Base-by-base conservation (phyloP, 2,888 invertebrate genomes). In the Incurvaria masculella region DNA sequence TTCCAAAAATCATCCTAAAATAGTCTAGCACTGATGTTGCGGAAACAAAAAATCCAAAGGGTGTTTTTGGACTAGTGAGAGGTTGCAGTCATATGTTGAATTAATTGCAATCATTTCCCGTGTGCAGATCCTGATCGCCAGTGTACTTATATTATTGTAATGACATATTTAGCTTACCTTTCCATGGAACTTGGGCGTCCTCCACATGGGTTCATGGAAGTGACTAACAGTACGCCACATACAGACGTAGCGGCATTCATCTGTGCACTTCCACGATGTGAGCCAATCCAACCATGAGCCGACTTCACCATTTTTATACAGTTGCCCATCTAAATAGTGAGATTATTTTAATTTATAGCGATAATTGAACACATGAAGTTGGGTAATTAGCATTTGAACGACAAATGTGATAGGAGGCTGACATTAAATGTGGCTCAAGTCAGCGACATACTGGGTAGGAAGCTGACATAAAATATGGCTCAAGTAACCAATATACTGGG, bases 121-220 rank as follows among this genome's bases (percentile, higher is more conserved):
- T 11, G 21, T 23, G 17, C 2, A 51, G 16, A 40, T 17, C 2
- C 18, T 17, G 21, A 44, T 52, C 23, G 2, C 59, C 57, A 11
- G 42, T 49, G 10, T 23, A 45, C n/a, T 39, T 41, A 39, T 21
- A 44, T 44, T 48, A 21, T 18, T 48, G 52, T 53, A 55, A 18
- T 6, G 10, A 27, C 18, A 40, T 14, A 42, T 10, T 21, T 21
- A 23, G 44, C 26, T 61, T 73, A 94, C 94, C 81, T 95, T 97
- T 60, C 97, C 97, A 81, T 91, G 87, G 71, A 97, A 97, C 65
- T 97, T 97, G 3, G 96, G 97, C 46, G 89, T 81, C n/a, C 72
- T 67, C 67, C 84, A 83, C 1, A 84, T 84, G 53, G 86, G 80
- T 49, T 81, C 81, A 41, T 82, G 64, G 63, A 92, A 95, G 21